Conservation (phyloP, 2,113 vertebrate genomes). For the Helogale parvula region DNA sequence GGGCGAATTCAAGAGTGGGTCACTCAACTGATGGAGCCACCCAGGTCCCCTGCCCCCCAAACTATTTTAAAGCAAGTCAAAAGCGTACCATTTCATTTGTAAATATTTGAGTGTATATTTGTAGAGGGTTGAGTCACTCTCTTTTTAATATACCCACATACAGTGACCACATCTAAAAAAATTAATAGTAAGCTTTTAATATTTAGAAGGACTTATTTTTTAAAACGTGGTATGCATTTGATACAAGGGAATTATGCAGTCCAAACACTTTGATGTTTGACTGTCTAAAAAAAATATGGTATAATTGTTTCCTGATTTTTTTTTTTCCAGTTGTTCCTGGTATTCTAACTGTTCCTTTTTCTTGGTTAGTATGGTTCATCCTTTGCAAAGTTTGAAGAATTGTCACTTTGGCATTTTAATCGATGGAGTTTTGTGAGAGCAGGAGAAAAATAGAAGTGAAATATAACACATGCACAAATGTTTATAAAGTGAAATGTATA, state of each 20-base stretch:
- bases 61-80: neutral
- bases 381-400: constrained; percentile 30
- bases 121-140: neutral
- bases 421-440: neutral
- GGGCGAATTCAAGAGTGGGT: too few relatives aligned
- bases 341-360: neutral
- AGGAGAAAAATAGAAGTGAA: neutral
- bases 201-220: neutral
- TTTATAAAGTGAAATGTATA: neutral
- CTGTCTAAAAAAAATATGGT: neutral
- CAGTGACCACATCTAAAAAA: neutral
- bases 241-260: neutral
- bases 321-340: neutral
- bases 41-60: too few relatives aligned
- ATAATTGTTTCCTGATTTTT: neutral
- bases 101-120: constrained; percentile 27
- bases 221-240: neutral
- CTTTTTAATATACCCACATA: neutral
- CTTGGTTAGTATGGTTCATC: neutral
- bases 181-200: neutral
- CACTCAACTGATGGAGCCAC: too few relatives aligned
- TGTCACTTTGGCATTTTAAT: constrained; percentile 34
- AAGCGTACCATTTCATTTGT: neutral
- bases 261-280: neutral
- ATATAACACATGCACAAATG: neutral